phyloP scores from a whole-genome alignment of 2,888 invertebrate species.

The Ecliptopera silaceata region DNA sequence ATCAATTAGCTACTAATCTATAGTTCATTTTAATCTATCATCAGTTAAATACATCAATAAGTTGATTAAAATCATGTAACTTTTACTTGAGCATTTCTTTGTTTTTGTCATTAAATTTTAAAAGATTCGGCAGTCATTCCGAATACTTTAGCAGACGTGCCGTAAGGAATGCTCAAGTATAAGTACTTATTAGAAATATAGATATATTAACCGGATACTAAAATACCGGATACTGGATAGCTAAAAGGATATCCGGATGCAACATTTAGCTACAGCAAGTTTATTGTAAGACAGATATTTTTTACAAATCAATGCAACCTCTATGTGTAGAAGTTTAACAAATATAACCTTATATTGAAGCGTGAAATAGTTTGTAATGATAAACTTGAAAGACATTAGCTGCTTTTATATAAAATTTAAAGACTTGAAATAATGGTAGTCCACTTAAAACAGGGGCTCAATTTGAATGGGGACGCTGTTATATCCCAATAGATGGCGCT shows the following conservation, averaged over 20 bases:
- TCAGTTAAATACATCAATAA: slow-evolving; percentile 39
- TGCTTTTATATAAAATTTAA: neutral
- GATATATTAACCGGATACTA: neutral
- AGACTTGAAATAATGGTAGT: neutral
- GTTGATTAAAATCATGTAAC: slow-evolving; percentile 17
- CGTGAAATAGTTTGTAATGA: neutral
- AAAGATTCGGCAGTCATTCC: neutral
- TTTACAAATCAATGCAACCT: neutral
- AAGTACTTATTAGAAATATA: neutral
- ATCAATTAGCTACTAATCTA: slow-evolving; percentile 73
- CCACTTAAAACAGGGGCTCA: neutral
- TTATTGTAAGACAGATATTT: neutral
- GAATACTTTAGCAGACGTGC: neutral
- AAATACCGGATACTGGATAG: neutral
- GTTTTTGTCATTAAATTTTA: neutral
- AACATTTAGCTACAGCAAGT: neutral
- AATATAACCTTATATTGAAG: neutral
- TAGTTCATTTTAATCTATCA: slow-evolving; percentile 71
- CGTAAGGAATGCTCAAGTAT: neutral
- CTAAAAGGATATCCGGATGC: neutral
- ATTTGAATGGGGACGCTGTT: slow-evolving; percentile 9
- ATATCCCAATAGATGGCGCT: too few relatives aligned
- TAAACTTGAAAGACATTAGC: neutral
- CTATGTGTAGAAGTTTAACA: neutral
- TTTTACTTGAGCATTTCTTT: slow-evolving; percentile 5